These are phyloP conservation scores for Petrocephalus microphthalmus DNA, from an alignment of 2,113 vertebrate genomes.

Conservation along the genomic window DNA sequence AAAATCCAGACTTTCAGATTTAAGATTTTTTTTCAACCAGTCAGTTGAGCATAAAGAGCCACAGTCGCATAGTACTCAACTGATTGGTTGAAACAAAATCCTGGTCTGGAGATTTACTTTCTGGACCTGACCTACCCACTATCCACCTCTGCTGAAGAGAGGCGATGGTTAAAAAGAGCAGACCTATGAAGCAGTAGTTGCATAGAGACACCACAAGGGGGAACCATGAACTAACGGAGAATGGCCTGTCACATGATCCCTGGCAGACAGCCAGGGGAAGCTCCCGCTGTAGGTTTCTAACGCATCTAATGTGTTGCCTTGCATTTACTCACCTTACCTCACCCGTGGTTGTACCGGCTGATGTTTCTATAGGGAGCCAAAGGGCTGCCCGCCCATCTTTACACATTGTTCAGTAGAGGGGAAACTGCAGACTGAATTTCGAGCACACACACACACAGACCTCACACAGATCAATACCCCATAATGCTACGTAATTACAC, in stretches of 20 bases:
- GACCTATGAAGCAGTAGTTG: background rate
- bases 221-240: background rate
- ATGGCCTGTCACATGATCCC: background rate
- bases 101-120: background rate
- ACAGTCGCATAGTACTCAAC: background rate
- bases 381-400: background rate
- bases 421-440: background rate
- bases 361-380: background rate
- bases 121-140: background rate
- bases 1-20: background rate
- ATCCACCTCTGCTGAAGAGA: background rate
- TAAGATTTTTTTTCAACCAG: background rate
- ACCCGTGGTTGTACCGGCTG: background rate
- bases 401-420: background rate
- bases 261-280: background rate
- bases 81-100: background rate
- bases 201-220: slow-evolving; percentile 13
- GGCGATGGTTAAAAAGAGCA: background rate
- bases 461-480: background rate
- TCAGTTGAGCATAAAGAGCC: background rate
- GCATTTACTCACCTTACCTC: background rate
- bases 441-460: background rate
- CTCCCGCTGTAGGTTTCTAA: background rate
- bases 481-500: background rate
- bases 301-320: background rate